These are phyloP conservation scores for Drosophila dives DNA, from an alignment of 2,888 invertebrate genomes.

Conservation along the genomic window DNA sequence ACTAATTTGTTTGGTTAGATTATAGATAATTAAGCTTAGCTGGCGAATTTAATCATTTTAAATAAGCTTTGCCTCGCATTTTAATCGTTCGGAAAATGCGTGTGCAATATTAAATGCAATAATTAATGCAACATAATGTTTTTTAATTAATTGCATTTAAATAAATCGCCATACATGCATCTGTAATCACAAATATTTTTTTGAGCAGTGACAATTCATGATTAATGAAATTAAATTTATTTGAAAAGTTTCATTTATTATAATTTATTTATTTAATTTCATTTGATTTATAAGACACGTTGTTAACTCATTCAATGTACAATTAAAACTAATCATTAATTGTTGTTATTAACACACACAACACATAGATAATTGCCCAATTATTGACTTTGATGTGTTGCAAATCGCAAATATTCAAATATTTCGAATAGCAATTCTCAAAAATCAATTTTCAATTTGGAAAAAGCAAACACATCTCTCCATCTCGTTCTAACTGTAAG, in stretches of 20 bases:
- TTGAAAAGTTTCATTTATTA: conserved; percentile 5
- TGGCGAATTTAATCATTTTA: neutral
- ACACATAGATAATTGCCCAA: neutral
- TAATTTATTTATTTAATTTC: neutral
- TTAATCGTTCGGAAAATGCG: neutral
- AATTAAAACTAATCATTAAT: neutral
- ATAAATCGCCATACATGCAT: conserved; percentile 1
- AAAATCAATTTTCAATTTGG: conserved; percentile 2
- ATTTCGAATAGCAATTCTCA: conserved; percentile 27
- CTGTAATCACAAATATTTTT: conserved; percentile 3
- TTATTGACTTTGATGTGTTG: conserved; percentile 6
- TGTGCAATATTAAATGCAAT: neutral
- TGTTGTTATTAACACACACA: neutral
- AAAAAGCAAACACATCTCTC: too few species aligned
- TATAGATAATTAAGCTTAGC: neutral
- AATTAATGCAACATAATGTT: neutral
- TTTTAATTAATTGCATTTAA: conserved; percentile 17
- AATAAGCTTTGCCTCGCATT: neutral
- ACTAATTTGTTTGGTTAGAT: conserved; percentile 28
- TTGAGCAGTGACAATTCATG: neutral
- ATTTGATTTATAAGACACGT: too few species aligned
- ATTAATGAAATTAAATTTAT: conserved; percentile 25
- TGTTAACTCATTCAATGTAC: too few species aligned
- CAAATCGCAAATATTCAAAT: conserved; percentile 1
- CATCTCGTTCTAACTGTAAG: too few species aligned